Evolutionary conservation across 1,140 invertebrate species (phyloP).

Genomic region (Riptortus pedestris): DNA sequence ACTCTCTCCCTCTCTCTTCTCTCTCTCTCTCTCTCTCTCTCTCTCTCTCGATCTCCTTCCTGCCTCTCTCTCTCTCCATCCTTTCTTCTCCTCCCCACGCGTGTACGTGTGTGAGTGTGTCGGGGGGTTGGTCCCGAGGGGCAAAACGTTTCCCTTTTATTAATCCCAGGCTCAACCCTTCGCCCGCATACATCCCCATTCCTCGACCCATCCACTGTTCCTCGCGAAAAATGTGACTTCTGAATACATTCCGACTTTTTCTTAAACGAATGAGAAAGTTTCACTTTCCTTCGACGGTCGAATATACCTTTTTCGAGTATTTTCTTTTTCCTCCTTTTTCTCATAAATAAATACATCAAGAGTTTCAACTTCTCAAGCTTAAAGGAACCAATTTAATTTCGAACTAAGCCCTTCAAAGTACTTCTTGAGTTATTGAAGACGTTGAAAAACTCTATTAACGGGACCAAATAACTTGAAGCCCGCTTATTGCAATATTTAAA

Average conservation of each 20-base stretch:
- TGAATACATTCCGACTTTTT: slow-evolving; percentile 6
- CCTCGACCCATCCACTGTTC: background rate
- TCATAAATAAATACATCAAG: background rate
- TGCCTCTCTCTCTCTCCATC: background rate
- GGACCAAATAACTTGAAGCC: too few species aligned
- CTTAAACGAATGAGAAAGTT: background rate
- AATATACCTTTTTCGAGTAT: background rate
- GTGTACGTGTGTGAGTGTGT: background rate
- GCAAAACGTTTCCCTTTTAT: slow-evolving; percentile 15
- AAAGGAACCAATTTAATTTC: too few species aligned
- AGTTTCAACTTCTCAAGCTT: background rate
- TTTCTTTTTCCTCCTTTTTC: background rate
- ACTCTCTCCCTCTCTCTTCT: background rate
- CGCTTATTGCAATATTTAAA: too few species aligned
- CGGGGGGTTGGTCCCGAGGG: background rate
- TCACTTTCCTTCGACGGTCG: background rate
- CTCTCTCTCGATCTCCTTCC: slow-evolving; percentile 4
- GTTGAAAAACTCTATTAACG: too few species aligned
- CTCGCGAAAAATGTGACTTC: background rate
- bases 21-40: background rate
- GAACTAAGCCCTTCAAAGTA: too few species aligned
- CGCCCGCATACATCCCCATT: background rate
- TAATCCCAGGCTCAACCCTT: slow-evolving; percentile 12
- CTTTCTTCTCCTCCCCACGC: background rate
- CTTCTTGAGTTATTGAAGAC: too few species aligned